Base-by-base conservation (phyloP, 2,888 invertebrate genomes). In the Merodon equestris region DNA sequence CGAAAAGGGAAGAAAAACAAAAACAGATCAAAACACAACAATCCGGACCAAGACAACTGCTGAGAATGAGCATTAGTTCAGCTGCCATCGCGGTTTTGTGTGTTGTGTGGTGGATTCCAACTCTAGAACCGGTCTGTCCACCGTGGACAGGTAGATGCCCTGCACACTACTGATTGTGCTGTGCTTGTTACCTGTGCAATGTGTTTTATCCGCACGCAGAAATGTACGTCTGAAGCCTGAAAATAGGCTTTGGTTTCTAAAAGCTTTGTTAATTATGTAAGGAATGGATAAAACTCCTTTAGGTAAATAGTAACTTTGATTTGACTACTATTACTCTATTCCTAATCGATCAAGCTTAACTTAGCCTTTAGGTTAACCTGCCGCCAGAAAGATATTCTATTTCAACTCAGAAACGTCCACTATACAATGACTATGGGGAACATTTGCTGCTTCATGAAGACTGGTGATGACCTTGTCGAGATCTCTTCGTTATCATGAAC, bases 111-210 rank as follows among this genome's bases (percentile, higher is more conserved):
- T 79, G 70, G 64, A 70, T 79, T 70, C 53, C 68, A 50, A 54
- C 42, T 77, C 61, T 44, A 74, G 67, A 79, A 79, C 79, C 79
- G 79, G 79, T 79, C 79, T 79, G 64, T 73, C 79, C 68, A 79
- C 79, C 74, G 70, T 74, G 64, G 79, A 64, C 68, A 79, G 79
- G 79, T 79, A 79, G 58, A 54, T 74, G 63, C 44, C 58, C 45
- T 50, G 44, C 44, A 64, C 58, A 36, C 44, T 36, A 19, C 40
- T 42, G 17, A 27, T 10, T n/a, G 5, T 40, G 12, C 10, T 5
- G 40, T 40, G 40, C 40, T 44, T 51, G n/a, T 60, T 67, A 18
- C 48, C 47, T 54, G 48, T 14, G 36, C 50, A 27, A 66, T 45
- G 42, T 48, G 64, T 56, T 71, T 58, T 14, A 63, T 36, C 17